Base-by-base conservation (phyloP, 2,888 invertebrate genomes). In the Xestia sexstrigata region DNA sequence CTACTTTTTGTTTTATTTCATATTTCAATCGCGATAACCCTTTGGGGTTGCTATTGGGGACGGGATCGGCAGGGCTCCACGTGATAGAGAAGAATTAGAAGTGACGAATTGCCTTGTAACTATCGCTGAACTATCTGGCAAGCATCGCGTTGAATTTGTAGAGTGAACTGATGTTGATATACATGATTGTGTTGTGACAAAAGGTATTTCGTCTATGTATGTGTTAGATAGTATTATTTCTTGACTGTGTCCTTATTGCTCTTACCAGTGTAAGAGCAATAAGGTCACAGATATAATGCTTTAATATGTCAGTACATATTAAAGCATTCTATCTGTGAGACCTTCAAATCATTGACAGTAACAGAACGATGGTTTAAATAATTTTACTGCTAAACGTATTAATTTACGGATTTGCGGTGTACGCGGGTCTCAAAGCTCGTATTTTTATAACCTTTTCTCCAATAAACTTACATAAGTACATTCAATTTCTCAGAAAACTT, bases 1-100 rank as follows among this genome's bases (percentile, higher is more conserved):
- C n/a, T 70, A 70, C 74, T 81, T 83, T 85, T 78, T 75, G 70
- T 77, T 86, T 80, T 79, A 74, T 78, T 82, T 76, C 35, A 81
- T 87, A 70, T 78, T 87, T 79, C 71, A 67, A 74, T 77, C 55
- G 72, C 1, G 70, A 70, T 78, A 73, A 78, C 65, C 66, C 67
- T 35, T 35, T 84, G 52, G 47, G 42, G 67, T 63, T 66, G 6
- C 15, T 45, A 11, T 77, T 55, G 69, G 70, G 35, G 62, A 39
- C 17, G 15, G 55, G 63, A n/a, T 63, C 68, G 65, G 58, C 49
- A 77, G 65, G 68, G 49, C 11, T 79, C 72, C 45, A 73, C 68
- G 70, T 47, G n/a, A 70, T 62, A 42, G n/a, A 47, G n/a, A 63
- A 63, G 17, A 75, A 65, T 69, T 49, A 26, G 42, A 6, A 65